These are phyloP conservation scores for Romanomermis culicivorax DNA, from an alignment of 2,888 invertebrate species.

Conservation along the genomic window DNA sequence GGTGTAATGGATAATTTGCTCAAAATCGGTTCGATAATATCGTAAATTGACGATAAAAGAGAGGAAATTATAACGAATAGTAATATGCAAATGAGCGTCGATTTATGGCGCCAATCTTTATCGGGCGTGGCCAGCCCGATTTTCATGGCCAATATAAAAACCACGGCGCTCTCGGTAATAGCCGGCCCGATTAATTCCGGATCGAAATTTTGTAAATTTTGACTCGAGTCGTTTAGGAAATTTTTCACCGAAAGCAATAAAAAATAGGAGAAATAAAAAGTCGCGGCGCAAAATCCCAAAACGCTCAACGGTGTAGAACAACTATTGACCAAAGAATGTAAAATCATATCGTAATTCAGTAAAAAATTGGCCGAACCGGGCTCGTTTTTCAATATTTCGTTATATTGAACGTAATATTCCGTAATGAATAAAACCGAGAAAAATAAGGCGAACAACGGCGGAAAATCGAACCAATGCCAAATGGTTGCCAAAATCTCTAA, in stretches of 20 bases:
- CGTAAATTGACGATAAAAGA: slow-evolving; percentile 36
- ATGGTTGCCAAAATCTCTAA: neutral
- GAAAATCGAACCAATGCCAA: neutral
- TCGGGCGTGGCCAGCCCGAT: neutral
- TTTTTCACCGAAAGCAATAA: slow-evolving; percentile 31
- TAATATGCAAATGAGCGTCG: slow-evolving; percentile 22
- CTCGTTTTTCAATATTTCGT: neutral
- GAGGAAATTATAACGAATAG: slow-evolving; percentile 35
- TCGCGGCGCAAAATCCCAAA: slow-evolving; percentile 33
- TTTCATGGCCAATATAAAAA: neutral
- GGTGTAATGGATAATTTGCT: neutral
- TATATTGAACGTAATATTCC: neutral
- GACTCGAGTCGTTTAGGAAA: slow-evolving; percentile 25
- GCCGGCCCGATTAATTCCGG: neutral
- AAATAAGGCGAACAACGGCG: neutral
- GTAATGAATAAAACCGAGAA: neutral
- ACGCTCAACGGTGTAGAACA: slow-evolving; percentile 30
- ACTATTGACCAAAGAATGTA: neutral
- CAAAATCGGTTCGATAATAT: slow-evolving; percentile 34
- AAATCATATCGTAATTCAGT: neutral
- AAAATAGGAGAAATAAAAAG: slow-evolving; percentile 32
- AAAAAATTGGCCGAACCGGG: neutral
- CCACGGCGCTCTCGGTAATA: neutral
- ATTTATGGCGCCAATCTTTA: neutral
- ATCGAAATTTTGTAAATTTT: neutral